Conservation (phyloP, 2,113 vertebrate species). For the Eubucco bourcierii region DNA sequence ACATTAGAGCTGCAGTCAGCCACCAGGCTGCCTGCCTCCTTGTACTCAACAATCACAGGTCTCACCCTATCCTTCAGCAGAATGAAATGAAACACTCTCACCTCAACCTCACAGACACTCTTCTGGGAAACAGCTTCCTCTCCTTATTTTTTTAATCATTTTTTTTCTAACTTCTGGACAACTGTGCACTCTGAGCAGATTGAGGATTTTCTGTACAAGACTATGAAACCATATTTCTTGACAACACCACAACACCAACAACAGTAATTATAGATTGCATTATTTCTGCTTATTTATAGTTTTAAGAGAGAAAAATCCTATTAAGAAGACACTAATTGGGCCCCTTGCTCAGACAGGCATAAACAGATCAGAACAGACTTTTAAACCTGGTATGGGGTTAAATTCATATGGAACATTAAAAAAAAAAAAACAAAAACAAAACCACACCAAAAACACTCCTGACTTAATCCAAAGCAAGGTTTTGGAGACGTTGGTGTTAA, state of each 20-base stretch:
- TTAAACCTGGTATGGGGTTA: neutral
- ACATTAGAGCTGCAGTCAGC: neutral
- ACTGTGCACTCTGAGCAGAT: neutral
- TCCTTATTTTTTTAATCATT: fast-evolving
- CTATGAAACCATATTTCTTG: neutral
- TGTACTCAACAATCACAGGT: neutral
- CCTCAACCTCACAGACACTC: neutral
- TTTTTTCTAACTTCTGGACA: neutral
- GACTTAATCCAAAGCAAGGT: neutral
- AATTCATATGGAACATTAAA: neutral
- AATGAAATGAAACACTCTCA: neutral
- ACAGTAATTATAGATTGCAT: conserved; percentile 15
- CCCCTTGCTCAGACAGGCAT: neutral
- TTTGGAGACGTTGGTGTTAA: neutral
- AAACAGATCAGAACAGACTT: neutral
- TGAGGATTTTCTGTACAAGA: neutral
- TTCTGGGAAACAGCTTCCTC: neutral
- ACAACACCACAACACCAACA: neutral
- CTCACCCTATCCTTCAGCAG: neutral
- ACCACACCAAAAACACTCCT: too few relatives aligned
- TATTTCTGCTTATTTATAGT: conserved; percentile 29
- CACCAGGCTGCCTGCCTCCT: neutral
- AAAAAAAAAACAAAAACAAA: neutral
- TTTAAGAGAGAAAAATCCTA: conserved; percentile 34
- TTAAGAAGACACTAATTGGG: conserved; percentile 35